Evolutionary conservation across 2,113 vertebrate genomes (phyloP), one percentile per base, ranked within the genome.

Genomic region (Psephotus haematonotus): DNA sequence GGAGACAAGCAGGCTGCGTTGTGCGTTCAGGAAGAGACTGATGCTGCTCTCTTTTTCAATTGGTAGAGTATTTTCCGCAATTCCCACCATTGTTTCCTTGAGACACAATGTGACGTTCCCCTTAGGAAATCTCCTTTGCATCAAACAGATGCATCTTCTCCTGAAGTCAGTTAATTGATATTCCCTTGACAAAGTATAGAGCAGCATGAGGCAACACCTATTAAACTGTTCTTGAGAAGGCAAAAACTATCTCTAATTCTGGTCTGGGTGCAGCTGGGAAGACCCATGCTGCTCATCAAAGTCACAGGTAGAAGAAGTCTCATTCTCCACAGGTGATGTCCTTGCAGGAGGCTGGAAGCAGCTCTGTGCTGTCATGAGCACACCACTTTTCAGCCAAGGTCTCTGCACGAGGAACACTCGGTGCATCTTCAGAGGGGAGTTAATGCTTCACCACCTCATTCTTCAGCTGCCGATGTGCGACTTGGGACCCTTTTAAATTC

Each of bases 321-420:
- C 35, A 5, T 4, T 46, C n/a, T 64, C 28, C 47, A 33, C 3
- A 7, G 24, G 8, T 3, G 10, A 77, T 29, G 15, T 29, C 25
- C 47, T 35, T 49, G 43, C 1, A 2, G 33, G 29, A 90, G 41
- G 27, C 31, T 28, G 10, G 1, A 47, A 82, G 35, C 31, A 84
- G 25, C 43, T 78, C 46, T 35, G 31, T 41, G 53, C 19, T 64
- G 25, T 20, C 41, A 62, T 0, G 0, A 80, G 33, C 1, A 25
- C 9, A 22, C 17, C 7, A 3, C 24, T 49, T 76, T 59, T 44
- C 23, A 49, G 35, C 15, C 33, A 37, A 87, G 33, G 10, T 85
- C 11, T 64, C 29, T 76, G 70, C 57, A 64, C 13, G 33, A 79
- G 57, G 43, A 93, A 33, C 52, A 70, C 5, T 8, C 35, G 5